Percentiles rank a stretch among this genome's conserved stretches.
Conservation (phyloP, 2,888 invertebrate species). For the Chesias legatella region DNA sequence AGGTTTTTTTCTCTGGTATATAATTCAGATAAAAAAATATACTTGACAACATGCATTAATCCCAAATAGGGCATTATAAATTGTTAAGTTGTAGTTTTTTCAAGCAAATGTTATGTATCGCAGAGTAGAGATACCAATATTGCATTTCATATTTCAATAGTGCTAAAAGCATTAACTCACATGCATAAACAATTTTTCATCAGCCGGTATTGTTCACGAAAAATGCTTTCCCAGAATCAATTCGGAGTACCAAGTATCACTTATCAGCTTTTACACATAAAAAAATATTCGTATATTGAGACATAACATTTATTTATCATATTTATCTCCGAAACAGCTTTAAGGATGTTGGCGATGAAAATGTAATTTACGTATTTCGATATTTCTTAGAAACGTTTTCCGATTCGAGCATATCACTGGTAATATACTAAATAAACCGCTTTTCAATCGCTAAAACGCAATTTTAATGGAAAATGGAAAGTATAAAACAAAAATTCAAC, state of each 20-base stretch:
- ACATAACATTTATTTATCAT: conserved; percentile 17
- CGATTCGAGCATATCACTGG: conserved; percentile 30
- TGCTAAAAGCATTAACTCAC: not conserved
- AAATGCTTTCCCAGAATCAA: conserved; percentile 10
- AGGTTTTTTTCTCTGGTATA: too few species aligned
- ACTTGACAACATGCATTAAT: too few species aligned
- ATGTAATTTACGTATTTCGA: conserved; percentile 42
- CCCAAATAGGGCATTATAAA: too few species aligned
- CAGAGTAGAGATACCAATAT: not conserved
- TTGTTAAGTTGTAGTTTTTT: too few species aligned
- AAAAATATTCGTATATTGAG: conserved; percentile 8
- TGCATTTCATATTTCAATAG: not conserved
- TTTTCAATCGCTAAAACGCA: too few species aligned
- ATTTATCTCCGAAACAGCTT: conserved; percentile 20
- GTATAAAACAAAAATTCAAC: too few species aligned
- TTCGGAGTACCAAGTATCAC: conserved; percentile 2
- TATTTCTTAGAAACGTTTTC: conserved; percentile 37
- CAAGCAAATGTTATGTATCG: too few species aligned
- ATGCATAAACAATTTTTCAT: not conserved
- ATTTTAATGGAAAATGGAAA: too few species aligned
- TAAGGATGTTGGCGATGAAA: conserved; percentile 35
- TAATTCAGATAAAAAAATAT: too few species aligned
- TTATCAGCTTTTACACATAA: conserved; percentile 1
- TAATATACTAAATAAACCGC: too few species aligned
- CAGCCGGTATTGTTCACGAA: conserved; percentile 1